Percentiles rank a stretch among this genome's conserved stretches.
Evolutionary conservation across 2,888 invertebrate species (phyloP).

Genomic region (Calameuta idolon): DNA sequence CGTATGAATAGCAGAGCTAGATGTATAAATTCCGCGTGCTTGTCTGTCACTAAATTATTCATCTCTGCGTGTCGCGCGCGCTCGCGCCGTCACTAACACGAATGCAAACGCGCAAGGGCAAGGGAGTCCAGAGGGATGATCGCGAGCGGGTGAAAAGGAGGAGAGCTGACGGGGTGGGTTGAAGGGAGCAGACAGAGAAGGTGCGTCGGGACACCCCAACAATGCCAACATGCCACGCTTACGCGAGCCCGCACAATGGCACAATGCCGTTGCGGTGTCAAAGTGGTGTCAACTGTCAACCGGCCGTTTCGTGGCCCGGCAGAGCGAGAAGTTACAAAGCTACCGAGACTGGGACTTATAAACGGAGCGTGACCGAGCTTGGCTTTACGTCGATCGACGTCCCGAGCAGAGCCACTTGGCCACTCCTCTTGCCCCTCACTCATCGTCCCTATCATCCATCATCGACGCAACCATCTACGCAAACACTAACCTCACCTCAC

Average conservation of each 20-base stretch:
- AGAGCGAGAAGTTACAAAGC: conserved; percentile 38
- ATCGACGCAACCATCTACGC: too few relatives aligned
- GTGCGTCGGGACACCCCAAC: conserved; percentile 42
- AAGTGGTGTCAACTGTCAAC: conserved; percentile 64
- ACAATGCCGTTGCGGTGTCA: conserved; percentile 58
- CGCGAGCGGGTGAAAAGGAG: conserved; percentile 17
- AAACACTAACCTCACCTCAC: too few relatives aligned
- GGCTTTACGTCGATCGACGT: too few relatives aligned
- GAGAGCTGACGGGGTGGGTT: conserved; percentile 7
- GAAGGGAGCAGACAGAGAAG: conserved; percentile 13
- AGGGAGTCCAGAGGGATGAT: conserved; percentile 22
- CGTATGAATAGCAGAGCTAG: conserved; percentile 5
- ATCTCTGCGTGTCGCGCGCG: conserved; percentile 40
- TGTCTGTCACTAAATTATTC: conserved; percentile 50
- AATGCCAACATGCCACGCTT: conserved; percentile 59
- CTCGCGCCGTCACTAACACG: not conserved
- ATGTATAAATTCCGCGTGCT: conserved; percentile 29
- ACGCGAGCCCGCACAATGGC: conserved; percentile 58
- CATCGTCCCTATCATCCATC: too few relatives aligned
- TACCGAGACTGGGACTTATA: not conserved
- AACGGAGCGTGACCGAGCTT: conserved; percentile 4
- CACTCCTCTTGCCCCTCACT: too few relatives aligned
- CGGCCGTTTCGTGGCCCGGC: conserved; percentile 40
- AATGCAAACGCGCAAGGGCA: conserved; percentile 13
- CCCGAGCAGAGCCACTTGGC: too few relatives aligned